phyloP scores from a whole-genome alignment of 1,140 invertebrate species.

The Orchestia grillus region DNA sequence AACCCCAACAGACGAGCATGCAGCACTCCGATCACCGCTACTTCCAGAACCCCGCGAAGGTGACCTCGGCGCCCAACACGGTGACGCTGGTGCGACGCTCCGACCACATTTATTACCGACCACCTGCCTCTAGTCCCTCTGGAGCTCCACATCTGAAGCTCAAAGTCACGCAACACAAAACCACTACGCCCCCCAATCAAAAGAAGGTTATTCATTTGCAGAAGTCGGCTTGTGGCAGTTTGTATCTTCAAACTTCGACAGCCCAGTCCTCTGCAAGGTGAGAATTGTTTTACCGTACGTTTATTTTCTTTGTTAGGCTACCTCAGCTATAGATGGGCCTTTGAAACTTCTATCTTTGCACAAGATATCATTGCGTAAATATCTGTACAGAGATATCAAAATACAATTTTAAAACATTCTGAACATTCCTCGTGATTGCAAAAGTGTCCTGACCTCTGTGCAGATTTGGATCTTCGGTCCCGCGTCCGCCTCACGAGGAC shows the following conservation, averaged over 20 bases:
- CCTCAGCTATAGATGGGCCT: too few relatives aligned
- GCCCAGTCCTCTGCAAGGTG: slow-evolving; percentile 28
- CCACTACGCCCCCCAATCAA: slow-evolving; percentile 20
- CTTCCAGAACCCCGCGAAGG: slow-evolving; percentile 31
- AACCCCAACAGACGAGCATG: background rate
- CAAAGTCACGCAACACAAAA: slow-evolving; percentile 39
- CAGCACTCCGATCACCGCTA: slow-evolving; percentile 11
- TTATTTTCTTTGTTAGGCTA: background rate
- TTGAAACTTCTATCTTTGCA: too few relatives aligned
- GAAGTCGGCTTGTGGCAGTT: slow-evolving; percentile 47
- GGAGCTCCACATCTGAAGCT: slow-evolving; percentile 10
- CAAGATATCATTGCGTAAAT: too few relatives aligned
- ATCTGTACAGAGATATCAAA: too few relatives aligned
- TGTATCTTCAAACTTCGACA: slow-evolving; percentile 8
- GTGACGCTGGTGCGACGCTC: slow-evolving; percentile 30
- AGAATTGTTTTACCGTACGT: background rate
- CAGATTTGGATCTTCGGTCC: background rate
- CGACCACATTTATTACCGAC: slow-evolving; percentile 33
- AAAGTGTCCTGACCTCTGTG: too few relatives aligned
- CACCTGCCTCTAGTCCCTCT: background rate
- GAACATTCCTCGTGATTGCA: too few relatives aligned
- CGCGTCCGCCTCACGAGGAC: slow-evolving; percentile 4
- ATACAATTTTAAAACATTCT: too few relatives aligned
- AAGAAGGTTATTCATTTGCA: slow-evolving; percentile 45
- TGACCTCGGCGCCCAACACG: background rate